Conservation (phyloP, 2,888 invertebrate species). For the Eristalinus sepulchralis region DNA sequence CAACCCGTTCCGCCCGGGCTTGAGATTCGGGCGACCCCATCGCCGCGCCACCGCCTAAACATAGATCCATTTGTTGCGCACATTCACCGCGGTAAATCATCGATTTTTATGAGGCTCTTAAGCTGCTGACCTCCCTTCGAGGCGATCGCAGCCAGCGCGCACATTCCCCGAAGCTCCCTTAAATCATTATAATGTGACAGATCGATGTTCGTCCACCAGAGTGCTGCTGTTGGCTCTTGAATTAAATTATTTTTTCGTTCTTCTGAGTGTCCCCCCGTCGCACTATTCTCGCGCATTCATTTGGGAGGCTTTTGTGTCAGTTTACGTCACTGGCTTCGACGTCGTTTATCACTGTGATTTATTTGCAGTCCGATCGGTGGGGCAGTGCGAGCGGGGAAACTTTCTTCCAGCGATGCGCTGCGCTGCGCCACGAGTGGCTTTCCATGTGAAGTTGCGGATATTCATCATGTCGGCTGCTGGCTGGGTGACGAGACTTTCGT, state of each 20-base stretch:
- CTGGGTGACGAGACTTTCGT: neutral
- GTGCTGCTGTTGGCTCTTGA: conserved; percentile 13
- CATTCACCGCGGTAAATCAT: neutral
- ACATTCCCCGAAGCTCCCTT: neutral
- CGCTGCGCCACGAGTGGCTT: neutral
- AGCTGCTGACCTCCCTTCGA: conserved; percentile 3
- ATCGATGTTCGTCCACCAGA: conserved; percentile 9
- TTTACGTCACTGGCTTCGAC: conserved; percentile 19
- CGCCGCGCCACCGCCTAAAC: neutral
- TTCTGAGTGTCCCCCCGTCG: neutral
- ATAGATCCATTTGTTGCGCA: neutral
- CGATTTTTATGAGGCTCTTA: neutral
- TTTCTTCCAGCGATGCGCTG: neutral
- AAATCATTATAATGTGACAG: conserved; percentile 38
- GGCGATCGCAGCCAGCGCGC: neutral
- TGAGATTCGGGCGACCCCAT: too few species aligned
- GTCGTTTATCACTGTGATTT: conserved; percentile 51
- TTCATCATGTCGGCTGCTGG: neutral
- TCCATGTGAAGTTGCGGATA: neutral
- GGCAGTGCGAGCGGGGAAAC: conserved; percentile 1
- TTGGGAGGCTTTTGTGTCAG: neutral
- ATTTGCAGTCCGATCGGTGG: conserved; percentile 39
- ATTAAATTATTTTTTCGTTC: conserved; percentile 20
- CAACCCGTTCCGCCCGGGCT: neutral
- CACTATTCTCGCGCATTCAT: conserved; percentile 12